Percentiles rank a stretch among this genome's conserved stretches.
These are phyloP conservation scores for Craniophora ligustri DNA, from an alignment of 2,888 invertebrate species.

Conservation along the genomic window DNA sequence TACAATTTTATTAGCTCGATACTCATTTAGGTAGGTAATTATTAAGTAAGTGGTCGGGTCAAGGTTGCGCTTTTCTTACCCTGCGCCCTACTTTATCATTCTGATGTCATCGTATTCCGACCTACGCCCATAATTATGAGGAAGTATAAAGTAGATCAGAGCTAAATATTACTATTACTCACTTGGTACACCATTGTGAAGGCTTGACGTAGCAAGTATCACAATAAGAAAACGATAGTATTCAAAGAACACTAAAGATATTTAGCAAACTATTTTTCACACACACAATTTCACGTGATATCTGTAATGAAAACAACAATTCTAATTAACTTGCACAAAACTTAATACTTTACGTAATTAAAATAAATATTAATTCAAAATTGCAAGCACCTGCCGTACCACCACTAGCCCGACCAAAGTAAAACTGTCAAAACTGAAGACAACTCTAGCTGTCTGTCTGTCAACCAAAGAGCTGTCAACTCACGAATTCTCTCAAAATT, in stretches of 20 bases:
- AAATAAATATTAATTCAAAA: neutral
- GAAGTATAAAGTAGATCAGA: slow-evolving; percentile 5
- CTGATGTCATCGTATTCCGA: slow-evolving; percentile 63
- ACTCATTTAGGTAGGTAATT: slow-evolving; percentile 15
- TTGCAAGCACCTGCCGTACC: neutral
- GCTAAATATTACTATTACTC: slow-evolving; percentile 48
- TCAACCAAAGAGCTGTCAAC: too few species aligned
- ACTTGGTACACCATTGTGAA: slow-evolving; percentile 64
- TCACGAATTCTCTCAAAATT: too few species aligned
- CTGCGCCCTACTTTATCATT: slow-evolving; percentile 42
- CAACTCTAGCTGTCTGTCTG: too few species aligned
- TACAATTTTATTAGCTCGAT: neutral
- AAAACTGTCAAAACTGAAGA: neutral
- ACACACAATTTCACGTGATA: slow-evolving; percentile 20
- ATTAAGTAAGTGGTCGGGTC: slow-evolving; percentile 15
- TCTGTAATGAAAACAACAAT: slow-evolving; percentile 25
- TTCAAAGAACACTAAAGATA: slow-evolving; percentile 3
- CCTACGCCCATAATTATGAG: slow-evolving; percentile 35
- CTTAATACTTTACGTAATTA: slow-evolving; percentile 13
- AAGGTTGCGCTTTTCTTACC: slow-evolving; percentile 32
- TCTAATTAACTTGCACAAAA: slow-evolving; percentile 1
- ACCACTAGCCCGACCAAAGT: neutral
- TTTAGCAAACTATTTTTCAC: slow-evolving; percentile 4
- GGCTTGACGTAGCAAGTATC: slow-evolving; percentile 37
- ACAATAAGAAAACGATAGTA: slow-evolving; percentile 16